Conservation (phyloP, 37 sponge, comb jelly and placozoan species). For the Crambe crambe region DNA sequence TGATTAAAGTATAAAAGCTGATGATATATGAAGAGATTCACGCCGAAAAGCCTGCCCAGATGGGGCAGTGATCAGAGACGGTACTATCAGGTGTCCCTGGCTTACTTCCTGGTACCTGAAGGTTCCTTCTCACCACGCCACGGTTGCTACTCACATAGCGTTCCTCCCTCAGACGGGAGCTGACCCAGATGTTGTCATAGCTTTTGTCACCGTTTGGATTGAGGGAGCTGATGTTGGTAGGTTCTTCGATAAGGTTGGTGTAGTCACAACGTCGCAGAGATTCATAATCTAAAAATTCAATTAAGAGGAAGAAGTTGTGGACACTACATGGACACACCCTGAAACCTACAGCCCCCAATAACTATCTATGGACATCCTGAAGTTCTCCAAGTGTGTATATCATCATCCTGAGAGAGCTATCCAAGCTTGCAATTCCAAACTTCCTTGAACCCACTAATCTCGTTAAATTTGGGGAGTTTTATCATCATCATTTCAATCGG, state of each 20-base stretch:
- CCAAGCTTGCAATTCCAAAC: too few species aligned
- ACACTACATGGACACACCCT: too few species aligned
- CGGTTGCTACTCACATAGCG: not conserved
- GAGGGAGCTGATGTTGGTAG: not conserved
- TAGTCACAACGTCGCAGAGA: not conserved
- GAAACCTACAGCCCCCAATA: too few species aligned
- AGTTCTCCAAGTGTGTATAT: too few species aligned
- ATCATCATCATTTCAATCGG: too few species aligned
- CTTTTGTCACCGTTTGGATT: not conserved
- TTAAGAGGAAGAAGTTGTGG: not conserved
- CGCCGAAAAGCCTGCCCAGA: not conserved
- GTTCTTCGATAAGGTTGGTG: not conserved
- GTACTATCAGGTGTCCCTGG: not conserved
- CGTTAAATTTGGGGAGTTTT: too few species aligned
- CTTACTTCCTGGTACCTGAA: not conserved
- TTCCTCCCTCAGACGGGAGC: not conserved
- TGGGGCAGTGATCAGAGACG: not conserved
- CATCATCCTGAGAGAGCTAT: too few species aligned
- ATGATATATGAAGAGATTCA: not conserved
- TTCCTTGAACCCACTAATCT: too few species aligned
- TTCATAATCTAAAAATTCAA: not conserved
- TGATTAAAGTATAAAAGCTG: not conserved
- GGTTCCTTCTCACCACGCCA: not conserved
- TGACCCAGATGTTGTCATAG: not conserved
- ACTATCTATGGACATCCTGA: too few species aligned